Evolutionary conservation across 2,888 invertebrate species (phyloP).

Genomic region (Penaeus monodon): DNA sequence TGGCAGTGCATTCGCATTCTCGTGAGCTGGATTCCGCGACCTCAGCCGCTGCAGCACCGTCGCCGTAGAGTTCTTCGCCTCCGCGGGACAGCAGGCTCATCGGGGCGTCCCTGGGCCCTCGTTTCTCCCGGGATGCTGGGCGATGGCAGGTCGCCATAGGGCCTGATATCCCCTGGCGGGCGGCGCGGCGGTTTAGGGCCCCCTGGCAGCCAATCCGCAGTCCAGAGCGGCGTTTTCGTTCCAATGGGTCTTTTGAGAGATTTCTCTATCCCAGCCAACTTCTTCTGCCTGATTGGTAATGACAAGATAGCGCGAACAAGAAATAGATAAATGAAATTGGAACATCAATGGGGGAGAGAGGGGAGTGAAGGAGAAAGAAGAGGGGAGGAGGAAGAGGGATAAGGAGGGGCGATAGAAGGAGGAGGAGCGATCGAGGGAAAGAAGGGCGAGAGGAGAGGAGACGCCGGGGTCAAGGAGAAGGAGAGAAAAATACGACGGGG

Average conservation of each 20-base stretch:
- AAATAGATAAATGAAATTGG: slow-evolving; percentile 28
- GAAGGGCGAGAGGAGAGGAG: background rate
- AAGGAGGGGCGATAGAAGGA: background rate
- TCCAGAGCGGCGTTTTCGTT: slow-evolving; percentile 17
- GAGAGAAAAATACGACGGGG: background rate
- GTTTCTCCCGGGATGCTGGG: too few relatives aligned
- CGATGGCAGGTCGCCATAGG: too few relatives aligned
- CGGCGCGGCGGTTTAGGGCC: too few relatives aligned
- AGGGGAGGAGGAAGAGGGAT: background rate
- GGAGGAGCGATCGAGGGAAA: background rate
- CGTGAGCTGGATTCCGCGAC: too few relatives aligned
- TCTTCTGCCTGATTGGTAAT: slow-evolving; percentile 38
- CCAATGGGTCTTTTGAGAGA: slow-evolving; percentile 17
- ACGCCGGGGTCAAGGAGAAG: background rate
- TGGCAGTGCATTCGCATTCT: too few relatives aligned
- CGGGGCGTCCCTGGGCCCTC: too few relatives aligned
- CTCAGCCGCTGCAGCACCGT: too few relatives aligned
- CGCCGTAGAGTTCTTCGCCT: too few relatives aligned
- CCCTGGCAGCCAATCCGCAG: background rate
- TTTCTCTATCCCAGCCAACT: slow-evolving; percentile 16
- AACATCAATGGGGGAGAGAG: background rate
- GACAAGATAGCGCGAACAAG: slow-evolving; percentile 28
- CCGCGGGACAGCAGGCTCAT: too few relatives aligned
- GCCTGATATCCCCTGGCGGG: too few relatives aligned
- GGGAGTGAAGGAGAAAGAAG: background rate